These are phyloP conservation scores for Erebia ligea DNA, from an alignment of 2,888 invertebrate genomes.

Conservation along the genomic window DNA sequence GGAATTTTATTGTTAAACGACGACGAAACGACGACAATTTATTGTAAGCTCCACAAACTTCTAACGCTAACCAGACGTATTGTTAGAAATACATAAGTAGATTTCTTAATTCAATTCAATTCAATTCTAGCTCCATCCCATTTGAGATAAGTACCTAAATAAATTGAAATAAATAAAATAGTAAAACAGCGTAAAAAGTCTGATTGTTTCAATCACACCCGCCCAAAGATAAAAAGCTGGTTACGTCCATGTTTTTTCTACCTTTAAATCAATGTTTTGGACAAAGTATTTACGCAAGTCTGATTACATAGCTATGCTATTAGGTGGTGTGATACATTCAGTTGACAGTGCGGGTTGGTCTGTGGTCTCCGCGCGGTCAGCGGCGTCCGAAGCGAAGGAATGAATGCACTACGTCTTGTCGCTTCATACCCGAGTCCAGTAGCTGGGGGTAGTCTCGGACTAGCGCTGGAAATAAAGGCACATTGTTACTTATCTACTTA, in stretches of 20 bases:
- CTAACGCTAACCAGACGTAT: too few species aligned
- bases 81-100: too few species aligned
- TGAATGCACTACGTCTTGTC: slow-evolving; percentile 95
- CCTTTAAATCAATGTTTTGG: slow-evolving; percentile 63
- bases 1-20: too few species aligned
- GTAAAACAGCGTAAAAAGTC: too few species aligned
- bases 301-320: slow-evolving; percentile 9
- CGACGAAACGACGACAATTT: too few species aligned
- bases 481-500: neutral
- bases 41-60: too few species aligned
- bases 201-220: neutral
- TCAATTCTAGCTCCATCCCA: too few species aligned
- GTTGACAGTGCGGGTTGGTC: slow-evolving; percentile 41
- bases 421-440: slow-evolving; percentile 88
- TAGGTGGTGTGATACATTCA: slow-evolving; percentile 42
- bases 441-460: slow-evolving; percentile 80
- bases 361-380: slow-evolving; percentile 65
- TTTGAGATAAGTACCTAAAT: too few species aligned
- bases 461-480: slow-evolving; percentile 55
- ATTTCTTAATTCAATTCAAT: too few species aligned
- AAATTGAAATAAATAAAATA: too few species aligned
- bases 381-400: slow-evolving; percentile 94
- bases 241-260: slow-evolving; percentile 7
- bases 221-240: slow-evolving; percentile 1
- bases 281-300: slow-evolving; percentile 56